Evolutionary conservation across 2,113 vertebrate species (phyloP).

Genomic region (Mionectes macconnelli): DNA sequence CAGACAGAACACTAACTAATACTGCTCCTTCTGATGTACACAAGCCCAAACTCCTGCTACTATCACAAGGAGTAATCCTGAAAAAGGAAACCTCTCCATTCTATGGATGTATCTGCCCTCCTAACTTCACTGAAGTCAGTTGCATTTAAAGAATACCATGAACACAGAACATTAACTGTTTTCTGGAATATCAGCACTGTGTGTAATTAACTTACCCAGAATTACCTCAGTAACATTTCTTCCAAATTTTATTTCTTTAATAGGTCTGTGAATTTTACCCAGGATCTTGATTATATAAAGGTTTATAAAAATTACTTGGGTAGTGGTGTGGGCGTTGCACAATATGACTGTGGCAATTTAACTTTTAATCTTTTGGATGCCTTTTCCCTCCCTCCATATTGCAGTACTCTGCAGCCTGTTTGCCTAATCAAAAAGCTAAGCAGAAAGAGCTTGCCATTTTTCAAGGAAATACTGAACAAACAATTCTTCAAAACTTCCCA

Average conservation of each 20-base stretch:
- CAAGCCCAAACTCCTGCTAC: background rate
- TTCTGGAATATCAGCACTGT: background rate
- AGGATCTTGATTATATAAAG: background rate
- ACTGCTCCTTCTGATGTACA: background rate
- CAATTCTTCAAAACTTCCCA: background rate
- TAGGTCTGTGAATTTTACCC: background rate
- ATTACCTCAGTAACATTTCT: background rate
- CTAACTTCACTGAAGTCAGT: background rate
- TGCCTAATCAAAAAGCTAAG: background rate
- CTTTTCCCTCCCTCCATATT: background rate
- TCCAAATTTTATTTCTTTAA: background rate
- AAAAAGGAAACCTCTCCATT: background rate
- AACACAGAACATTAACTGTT: background rate
- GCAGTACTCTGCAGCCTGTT: background rate
- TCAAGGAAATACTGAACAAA: background rate
- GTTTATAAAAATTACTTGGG: background rate
- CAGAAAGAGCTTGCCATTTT: background rate
- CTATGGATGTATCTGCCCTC: background rate
- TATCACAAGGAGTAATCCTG: background rate
- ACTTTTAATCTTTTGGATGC: background rate
- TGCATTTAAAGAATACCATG: background rate
- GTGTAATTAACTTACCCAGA: background rate
- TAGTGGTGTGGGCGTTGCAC: background rate
- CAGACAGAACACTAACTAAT: background rate
- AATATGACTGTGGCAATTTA: background rate